Evolutionary conservation across 2,797 vertebrate species (phyloP).

Genomic region (Chrosomus eos): DNA sequence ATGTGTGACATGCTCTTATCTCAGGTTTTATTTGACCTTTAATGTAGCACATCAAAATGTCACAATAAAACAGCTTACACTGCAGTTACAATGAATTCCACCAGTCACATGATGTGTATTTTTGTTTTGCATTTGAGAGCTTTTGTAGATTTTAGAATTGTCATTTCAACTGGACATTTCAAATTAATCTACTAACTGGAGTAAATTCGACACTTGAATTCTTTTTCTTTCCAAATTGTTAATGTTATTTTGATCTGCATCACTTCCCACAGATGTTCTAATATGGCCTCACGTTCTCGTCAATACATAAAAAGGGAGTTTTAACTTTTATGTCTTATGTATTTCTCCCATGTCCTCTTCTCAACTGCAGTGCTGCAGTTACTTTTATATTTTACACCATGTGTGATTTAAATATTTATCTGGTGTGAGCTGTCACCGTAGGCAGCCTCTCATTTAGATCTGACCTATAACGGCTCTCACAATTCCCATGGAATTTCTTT

Average conservation of each 20-base stretch:
- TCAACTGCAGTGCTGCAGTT: constrained; percentile 26
- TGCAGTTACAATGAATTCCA: background rate
- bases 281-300: background rate
- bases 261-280: background rate
- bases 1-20: constrained; percentile 10
- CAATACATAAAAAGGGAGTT: background rate
- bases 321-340: background rate
- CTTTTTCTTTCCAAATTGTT: background rate
- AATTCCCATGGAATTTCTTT: constrained; percentile 12
- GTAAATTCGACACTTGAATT: background rate
- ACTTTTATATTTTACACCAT: constrained; percentile 2
- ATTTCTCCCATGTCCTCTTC: background rate
- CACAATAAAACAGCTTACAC: constrained; percentile 2
- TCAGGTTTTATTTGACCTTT: constrained; percentile 31
- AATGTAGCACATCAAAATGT: constrained; percentile 2
- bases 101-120: background rate
- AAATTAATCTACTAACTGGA: background rate
- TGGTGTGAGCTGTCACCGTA: constrained; percentile 12
- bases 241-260: background rate
- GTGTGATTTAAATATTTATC: constrained; percentile 49
- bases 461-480: constrained; percentile 26
- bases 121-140: background rate
- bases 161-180: background rate
- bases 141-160: background rate
- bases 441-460: constrained; percentile 42